Evolutionary conservation across 2,888 invertebrate species (phyloP).

Genomic region (Lamproptera curius): DNA sequence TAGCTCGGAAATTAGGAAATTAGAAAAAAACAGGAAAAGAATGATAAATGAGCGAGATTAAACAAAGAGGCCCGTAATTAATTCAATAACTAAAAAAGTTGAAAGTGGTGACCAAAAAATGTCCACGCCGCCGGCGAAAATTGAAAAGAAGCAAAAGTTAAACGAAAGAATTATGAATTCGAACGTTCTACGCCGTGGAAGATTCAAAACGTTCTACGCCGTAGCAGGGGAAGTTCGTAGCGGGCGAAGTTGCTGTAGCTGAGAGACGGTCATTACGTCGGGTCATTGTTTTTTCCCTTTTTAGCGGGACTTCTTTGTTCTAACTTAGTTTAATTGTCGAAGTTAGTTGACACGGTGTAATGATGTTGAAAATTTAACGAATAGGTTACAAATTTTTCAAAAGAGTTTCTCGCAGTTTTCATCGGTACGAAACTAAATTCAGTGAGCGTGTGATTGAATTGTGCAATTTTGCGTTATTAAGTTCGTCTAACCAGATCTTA

Average conservation of each 20-base stretch:
- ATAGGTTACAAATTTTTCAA: constrained; percentile 33
- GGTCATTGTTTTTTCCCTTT: constrained; percentile 62
- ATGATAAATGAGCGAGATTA: no score
- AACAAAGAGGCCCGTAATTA: no score
- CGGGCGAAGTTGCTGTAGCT: constrained; percentile 15
- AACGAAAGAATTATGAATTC: constrained; percentile 25
- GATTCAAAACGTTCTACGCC: constrained; percentile 22
- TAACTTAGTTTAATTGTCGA: constrained; percentile 66
- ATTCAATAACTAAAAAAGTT: no score
- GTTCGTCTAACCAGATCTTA: not conserved
- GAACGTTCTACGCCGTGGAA: constrained; percentile 21
- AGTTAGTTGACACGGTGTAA: constrained; percentile 37
- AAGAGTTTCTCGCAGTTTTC: not conserved
- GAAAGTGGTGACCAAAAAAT: no score
- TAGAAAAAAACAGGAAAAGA: no score
- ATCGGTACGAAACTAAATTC: not conserved
- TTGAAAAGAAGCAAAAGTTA: constrained; percentile 25
- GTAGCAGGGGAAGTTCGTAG: constrained; percentile 15
- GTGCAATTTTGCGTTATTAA: not conserved
- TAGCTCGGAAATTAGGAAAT: no score
- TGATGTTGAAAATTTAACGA: constrained; percentile 42
- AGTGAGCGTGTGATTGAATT: not conserved
- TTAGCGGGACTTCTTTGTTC: constrained; percentile 46
- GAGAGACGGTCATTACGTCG: constrained; percentile 54
- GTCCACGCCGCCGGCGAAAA: constrained; percentile 11